phyloP scores from a whole-genome alignment of 2,888 invertebrate genomes.

The Zaprionus bogoriensis region DNA sequence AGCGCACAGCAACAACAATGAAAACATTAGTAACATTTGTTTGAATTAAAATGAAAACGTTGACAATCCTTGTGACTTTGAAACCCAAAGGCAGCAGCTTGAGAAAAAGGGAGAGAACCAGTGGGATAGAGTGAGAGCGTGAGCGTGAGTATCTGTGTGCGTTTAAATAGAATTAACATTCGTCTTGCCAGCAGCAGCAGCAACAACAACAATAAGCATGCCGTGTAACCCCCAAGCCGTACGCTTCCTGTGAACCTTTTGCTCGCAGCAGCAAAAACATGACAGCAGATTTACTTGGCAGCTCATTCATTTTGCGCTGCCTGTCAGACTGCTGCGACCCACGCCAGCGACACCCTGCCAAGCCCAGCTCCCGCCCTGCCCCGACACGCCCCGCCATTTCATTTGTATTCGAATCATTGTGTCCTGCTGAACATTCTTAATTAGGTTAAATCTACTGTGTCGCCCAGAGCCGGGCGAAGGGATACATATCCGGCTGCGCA shows the following conservation, averaged over 20 bases:
- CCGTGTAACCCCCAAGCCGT: constrained; percentile 50
- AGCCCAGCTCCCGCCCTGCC: background rate
- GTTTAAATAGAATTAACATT: constrained; percentile 77
- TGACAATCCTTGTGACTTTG: constrained; percentile 74
- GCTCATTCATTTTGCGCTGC: constrained; percentile 71
- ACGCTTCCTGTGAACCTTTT: constrained; percentile 58
- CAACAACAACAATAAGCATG: constrained; percentile 25
- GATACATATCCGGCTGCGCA: constrained; percentile 40
- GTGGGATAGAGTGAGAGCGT: too few species aligned
- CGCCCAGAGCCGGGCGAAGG: constrained; percentile 49
- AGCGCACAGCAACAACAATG: constrained; percentile 49
- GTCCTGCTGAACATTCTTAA: constrained; percentile 82
- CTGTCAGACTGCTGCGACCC: constrained; percentile 46
- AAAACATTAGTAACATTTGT: constrained; percentile 76
- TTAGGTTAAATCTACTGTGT: constrained; percentile 82
- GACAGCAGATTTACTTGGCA: constrained; percentile 75
- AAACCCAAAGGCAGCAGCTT: constrained; percentile 61
- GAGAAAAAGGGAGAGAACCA: too few species aligned
- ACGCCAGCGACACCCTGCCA: background rate
- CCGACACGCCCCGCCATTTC: constrained; percentile 53
- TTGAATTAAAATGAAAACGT: constrained; percentile 78
- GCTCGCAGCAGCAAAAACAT: constrained; percentile 58
- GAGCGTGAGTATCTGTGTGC: constrained; percentile 26
- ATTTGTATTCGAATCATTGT: constrained; percentile 80
- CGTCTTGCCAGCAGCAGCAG: constrained; percentile 60